Evolutionary conservation across 2,113 vertebrate species (phyloP).

Genomic region (Eudyptes chrysolophus): DNA sequence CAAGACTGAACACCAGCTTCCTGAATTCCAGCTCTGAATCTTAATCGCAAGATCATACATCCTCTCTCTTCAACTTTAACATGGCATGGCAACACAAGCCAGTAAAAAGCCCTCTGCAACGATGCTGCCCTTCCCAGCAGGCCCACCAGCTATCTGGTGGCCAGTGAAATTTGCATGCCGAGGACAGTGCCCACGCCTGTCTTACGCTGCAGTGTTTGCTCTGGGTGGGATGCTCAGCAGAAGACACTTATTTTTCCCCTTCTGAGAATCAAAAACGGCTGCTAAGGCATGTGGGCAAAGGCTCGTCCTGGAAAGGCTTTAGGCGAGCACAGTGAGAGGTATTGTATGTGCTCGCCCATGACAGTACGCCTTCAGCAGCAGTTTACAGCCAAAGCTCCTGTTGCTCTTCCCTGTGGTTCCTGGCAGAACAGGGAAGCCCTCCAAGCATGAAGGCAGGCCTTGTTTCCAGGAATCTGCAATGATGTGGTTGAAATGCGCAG

Average conservation of each 20-base stretch:
- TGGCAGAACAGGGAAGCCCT: conserved; percentile 29
- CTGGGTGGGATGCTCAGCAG: neutral
- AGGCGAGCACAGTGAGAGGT: neutral
- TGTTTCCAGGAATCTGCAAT: conserved; percentile 41
- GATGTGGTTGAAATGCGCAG: neutral
- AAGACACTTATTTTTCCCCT: neutral
- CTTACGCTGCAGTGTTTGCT: neutral
- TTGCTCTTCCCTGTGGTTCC: conserved; percentile 44
- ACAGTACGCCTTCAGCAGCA: neutral
- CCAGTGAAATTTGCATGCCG: neutral
- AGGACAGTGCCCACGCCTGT: neutral
- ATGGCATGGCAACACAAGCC: neutral
- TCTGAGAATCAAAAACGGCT: neutral
- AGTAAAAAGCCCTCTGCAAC: neutral
- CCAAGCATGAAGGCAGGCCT: conserved; percentile 47
- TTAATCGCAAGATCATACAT: neutral
- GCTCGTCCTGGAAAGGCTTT: neutral
- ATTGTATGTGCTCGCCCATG: neutral
- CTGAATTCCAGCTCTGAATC: neutral
- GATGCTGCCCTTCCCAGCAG: neutral
- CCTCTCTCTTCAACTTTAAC: neutral
- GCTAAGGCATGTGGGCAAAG: neutral
- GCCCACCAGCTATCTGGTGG: neutral
- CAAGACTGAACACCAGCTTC: neutral
- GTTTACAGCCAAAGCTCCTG: conserved; percentile 22